Conservation (phyloP, 2,797 vertebrate species). For the Columba guinea region DNA sequence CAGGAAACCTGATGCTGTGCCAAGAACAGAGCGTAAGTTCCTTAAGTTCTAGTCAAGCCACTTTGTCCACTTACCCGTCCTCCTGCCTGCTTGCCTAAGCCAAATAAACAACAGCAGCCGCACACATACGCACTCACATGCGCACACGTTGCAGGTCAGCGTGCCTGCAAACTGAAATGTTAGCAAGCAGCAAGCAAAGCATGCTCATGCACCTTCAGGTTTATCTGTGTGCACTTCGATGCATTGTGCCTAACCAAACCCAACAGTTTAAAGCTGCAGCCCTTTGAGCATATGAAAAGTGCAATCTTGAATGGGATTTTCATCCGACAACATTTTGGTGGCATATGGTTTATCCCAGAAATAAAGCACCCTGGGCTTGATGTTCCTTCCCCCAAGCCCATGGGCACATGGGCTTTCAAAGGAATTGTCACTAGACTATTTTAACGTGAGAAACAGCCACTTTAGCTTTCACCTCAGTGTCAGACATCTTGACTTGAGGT, state of each 20-base stretch:
- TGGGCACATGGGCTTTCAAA: neutral
- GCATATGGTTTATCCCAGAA: neutral
- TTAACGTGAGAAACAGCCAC: neutral
- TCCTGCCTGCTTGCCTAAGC: conserved; percentile 12
- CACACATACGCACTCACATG: neutral
- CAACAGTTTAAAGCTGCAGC: neutral
- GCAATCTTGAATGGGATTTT: neutral
- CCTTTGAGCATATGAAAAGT: neutral
- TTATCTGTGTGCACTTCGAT: neutral
- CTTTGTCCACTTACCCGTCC: conserved; percentile 48
- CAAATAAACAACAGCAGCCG: neutral
- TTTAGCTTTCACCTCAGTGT: neutral
- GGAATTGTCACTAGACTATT: neutral
- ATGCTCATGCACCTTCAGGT: neutral
- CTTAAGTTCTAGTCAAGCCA: conserved; percentile 57
- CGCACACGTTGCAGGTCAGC: neutral
- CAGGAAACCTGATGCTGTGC: conserved; percentile 45
- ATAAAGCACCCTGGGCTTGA: neutral
- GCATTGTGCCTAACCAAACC: neutral
- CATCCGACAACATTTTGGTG: neutral
- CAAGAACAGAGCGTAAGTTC: conserved; percentile 60
- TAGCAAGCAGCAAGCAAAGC: neutral
- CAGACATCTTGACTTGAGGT: conserved; percentile 10
- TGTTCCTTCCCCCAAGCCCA: neutral
- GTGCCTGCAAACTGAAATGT: neutral